Evolutionary conservation across 1,140 invertebrate species (phyloP).

Genomic region (Apocrypta bakeri): DNA sequence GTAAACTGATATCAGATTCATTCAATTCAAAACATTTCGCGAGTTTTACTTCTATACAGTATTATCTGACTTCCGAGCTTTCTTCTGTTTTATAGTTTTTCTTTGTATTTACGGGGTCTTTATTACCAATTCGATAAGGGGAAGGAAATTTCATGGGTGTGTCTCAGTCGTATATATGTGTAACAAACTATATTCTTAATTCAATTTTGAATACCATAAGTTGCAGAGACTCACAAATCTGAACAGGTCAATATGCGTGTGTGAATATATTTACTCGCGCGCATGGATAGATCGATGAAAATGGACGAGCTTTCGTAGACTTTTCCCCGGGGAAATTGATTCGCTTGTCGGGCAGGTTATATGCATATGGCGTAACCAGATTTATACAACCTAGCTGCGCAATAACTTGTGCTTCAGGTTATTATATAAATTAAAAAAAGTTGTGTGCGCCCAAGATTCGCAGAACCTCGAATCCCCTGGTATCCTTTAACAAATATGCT

Average conservation of each 20-base stretch:
- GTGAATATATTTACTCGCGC: neutral
- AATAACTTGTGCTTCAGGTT: neutral
- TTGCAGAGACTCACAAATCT: neutral
- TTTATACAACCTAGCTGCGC: neutral
- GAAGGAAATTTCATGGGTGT: neutral
- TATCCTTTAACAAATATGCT: too few species aligned
- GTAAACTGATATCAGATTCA: too few species aligned
- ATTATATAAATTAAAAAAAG: neutral
- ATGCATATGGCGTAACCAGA: constrained; percentile 8
- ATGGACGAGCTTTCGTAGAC: constrained; percentile 1
- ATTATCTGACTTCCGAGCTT: too few species aligned
- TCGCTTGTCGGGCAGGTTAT: neutral
- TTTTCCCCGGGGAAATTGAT: constrained; percentile 30
- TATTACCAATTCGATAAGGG: neutral
- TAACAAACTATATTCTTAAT: neutral
- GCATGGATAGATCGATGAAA: constrained; percentile 14
- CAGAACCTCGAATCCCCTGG: neutral
- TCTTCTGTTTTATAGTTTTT: too few species aligned
- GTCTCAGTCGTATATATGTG: neutral
- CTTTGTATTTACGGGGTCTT: too few species aligned
- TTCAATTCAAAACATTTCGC: too few species aligned
- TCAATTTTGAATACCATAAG: constrained; percentile 26
- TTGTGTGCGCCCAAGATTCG: neutral
- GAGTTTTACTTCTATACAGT: too few species aligned
- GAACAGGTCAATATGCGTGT: neutral